Evolutionary conservation across 2,888 invertebrate genomes (phyloP), one percentile per base, ranked within the genome.

Genomic region (Himalopsyche japonica): DNA sequence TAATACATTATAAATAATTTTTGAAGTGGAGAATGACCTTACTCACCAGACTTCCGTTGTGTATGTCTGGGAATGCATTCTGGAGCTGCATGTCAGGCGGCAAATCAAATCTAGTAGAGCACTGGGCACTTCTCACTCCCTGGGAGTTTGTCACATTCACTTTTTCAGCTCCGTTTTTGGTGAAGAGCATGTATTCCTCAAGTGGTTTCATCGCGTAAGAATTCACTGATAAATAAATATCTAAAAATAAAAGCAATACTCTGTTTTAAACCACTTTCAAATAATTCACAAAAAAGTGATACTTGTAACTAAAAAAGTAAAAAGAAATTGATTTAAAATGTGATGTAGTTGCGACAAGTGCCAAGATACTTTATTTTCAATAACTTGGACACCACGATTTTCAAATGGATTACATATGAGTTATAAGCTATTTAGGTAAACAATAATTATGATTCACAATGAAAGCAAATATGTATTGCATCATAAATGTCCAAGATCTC

Each of bases 181-280:
- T 97, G 89, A 97, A 97, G n/a, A 97, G 91, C 97, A 97, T 97
- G 90, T 97, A 97, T 89, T 97, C 97, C 90, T 97, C 97, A 79
- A 98, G 90, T 0, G 98, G 97, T 88, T 97, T 97, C 96, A 98
- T 97, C 83, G 93, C 92, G 87, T 95, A 93, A 85, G 95, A 95
- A 89, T 97, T 97, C 85, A 98, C 95, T 91, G 96, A 95, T 85
- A 98, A 95, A 87, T 96, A 95, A 78, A 98, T 96, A 90, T 98
- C 97, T 97, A 90, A 20, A 90, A 89, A 85, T 86, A 86, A 79
- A 77, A 82, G 80, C 85, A 84, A 15, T 12, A 76, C 15, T 82
- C 3, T 81, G 79, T 76, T 24, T 24, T 82, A 20, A 12, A 12
- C 12, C 18, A 70, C 1, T 70, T 3, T 12, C 3, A 0, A 70